These are phyloP conservation scores for Bufotes viridis DNA, from an alignment of 2,797 vertebrate genomes.

Conservation along the genomic window DNA sequence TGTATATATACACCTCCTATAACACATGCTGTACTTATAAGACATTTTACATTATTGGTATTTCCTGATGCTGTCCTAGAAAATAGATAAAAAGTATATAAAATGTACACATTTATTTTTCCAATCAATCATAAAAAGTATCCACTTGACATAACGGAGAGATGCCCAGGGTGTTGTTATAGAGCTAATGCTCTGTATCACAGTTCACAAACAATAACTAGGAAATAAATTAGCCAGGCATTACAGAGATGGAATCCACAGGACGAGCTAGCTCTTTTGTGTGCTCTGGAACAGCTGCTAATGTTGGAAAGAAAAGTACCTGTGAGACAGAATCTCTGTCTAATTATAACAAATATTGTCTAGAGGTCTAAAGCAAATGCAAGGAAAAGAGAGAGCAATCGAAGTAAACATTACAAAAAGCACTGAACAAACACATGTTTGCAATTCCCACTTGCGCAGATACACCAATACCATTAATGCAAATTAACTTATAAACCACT, in stretches of 20 bases:
- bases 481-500: constrained; percentile 40
- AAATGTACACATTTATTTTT: constrained; percentile 43
- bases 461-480: constrained; percentile 46
- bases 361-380: constrained; percentile 49
- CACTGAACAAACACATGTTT: constrained; percentile 49
- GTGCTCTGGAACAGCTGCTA: constrained; percentile 56
- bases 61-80: not conserved
- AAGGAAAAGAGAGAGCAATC: constrained; percentile 45
- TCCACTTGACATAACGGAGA: constrained; percentile 16
- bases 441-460: constrained; percentile 22
- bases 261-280: constrained; percentile 53
- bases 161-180: constrained; percentile 56
- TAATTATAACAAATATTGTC: constrained; percentile 57
- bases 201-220: constrained; percentile 57
- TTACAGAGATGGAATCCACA: constrained; percentile 57
- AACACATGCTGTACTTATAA: not conserved
- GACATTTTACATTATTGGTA: not conserved
- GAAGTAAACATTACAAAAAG: constrained; percentile 45
- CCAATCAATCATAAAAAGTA: constrained; percentile 41
- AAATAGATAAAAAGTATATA: constrained; percentile 39
- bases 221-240: constrained; percentile 58
- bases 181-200: constrained; percentile 55
- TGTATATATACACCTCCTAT: not conserved
- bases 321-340: constrained; percentile 54
- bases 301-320: constrained; percentile 56